Percentiles rank a stretch among this genome's conserved stretches.
Evolutionary conservation across 2,113 vertebrate genomes (phyloP).

Genomic region (Epinephelus fuscoguttatus): DNA sequence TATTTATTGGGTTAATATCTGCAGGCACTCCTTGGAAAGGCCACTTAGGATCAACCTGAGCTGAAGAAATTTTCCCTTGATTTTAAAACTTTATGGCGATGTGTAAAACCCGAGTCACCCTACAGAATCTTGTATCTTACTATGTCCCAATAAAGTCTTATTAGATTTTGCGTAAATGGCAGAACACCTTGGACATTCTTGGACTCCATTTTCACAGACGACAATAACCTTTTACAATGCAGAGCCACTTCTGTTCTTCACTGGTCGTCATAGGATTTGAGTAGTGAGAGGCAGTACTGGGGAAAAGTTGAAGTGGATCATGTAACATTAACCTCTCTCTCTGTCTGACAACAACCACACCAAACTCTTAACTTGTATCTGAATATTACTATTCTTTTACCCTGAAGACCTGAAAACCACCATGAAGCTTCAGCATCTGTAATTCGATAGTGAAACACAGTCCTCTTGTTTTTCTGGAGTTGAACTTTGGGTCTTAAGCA

Average conservation of each 20-base stretch:
- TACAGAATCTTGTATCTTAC: neutral
- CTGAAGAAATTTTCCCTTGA: neutral
- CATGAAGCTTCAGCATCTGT: slow-evolving; percentile 36
- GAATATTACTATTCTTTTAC: neutral
- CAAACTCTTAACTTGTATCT: neutral
- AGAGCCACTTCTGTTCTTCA: neutral
- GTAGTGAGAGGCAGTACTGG: neutral
- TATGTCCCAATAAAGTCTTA: slow-evolving; percentile 43
- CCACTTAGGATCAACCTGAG: neutral
- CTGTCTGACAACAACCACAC: no score
- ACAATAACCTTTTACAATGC: slow-evolving; percentile 42
- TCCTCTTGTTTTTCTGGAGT: slow-evolving; percentile 32
- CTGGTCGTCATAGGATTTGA: neutral
- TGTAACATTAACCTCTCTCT: slow-evolving; percentile 1
- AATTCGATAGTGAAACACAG: slow-evolving; percentile 57
- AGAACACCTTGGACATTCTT: slow-evolving; percentile 11
- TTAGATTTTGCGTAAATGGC: slow-evolving; percentile 20
- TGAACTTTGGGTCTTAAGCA: slow-evolving; percentile 46
- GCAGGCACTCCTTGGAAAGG: neutral
- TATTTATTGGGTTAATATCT: neutral
- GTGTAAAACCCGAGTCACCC: slow-evolving; percentile 8
- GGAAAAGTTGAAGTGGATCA: neutral
- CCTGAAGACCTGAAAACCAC: neutral
- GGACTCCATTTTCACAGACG: neutral
- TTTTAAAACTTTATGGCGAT: neutral